Base-by-base conservation (phyloP, 1,140 invertebrate species). In the Camponotus vicinus region DNA sequence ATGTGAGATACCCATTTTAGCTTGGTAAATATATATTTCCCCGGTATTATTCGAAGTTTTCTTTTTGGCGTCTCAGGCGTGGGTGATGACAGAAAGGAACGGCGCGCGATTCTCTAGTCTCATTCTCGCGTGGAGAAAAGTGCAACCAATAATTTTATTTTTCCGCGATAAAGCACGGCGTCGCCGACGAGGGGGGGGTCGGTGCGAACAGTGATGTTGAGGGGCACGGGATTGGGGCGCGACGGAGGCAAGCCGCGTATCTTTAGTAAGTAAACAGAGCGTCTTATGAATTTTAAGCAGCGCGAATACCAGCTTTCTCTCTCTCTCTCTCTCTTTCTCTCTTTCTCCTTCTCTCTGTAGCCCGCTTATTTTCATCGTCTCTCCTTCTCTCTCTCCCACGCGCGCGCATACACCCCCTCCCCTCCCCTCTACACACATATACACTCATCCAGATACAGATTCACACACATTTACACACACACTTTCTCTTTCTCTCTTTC, bases 231-330 rank as follows among this genome's bases (percentile, higher is more conserved):
- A 80, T 86, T 77, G 71, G 86, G 86, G 76, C 82, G 73, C n/a
- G 86, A 86, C 67, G 64, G 78, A 83, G 64, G 82, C 86, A 89
- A 91, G 87, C 84, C 91, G 91, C 92, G 92, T 94, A 94, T 94
- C 93, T 94, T 94, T 93, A 92, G 93, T 92, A 92, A 94, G 93
- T 93, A 94, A 94, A 94, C 93, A 94, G 92, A 93, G 90, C 92
- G 90, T 73, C 93, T 94, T 94, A 94, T 94, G 94, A 94, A 94
- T 94, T 94, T 94, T 94, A 94, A 94, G 93, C 92, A 93, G 93
- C 89, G 80, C 86, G 87, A 80, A 85, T 71, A 64, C 86, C 52
- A 77, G 18, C 61, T 87, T 61, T 87, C 80, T 84, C 63, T 59
- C 57, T 80, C 55, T 59, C 42, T 55, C 85, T 82, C 52, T 61